Base-by-base conservation (phyloP, 2,888 invertebrate genomes). In the Marronus borbonicus region DNA sequence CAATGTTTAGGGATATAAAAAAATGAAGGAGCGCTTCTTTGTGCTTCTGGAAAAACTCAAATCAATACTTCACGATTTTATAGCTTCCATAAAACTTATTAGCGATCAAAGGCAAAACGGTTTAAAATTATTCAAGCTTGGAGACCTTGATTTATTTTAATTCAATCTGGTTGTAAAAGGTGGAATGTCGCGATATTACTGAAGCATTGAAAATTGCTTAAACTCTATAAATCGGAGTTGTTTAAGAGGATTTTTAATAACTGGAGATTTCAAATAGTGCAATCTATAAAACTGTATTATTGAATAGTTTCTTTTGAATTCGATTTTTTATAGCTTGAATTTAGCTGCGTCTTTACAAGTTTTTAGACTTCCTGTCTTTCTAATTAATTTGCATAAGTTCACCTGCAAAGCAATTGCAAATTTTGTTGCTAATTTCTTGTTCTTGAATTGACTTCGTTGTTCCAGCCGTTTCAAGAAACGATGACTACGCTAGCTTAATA, bases 201-300 rank as follows among this genome's bases (percentile, higher is more conserved):
- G 3, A 52, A 55, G n/a, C 55, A 55, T n/a, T 55, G 55, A 55
- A 55, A 55, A 55, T 55, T 55, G 55, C 12, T 55, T 55, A 55
- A 55, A 55, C n/a, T 55, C 5, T 31, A 31, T 31, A 31, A 4
- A 31, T 31, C 10, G 39, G 10, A 39, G 39, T 39, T 39, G 7
- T 39, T 39, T 39, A 39, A 39, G 4, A 39, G 39, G 44, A 44
- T 44, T 44, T 44, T 44, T 8, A 44, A 8, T 2, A 12, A 44
- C 44, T 12, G 12, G 10, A 12, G 12, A 44, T 12, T 44, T 44
- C 44, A 44, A 8, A 44, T 44, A 3, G 8, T 12, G 2, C 8
- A 44, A 36, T 36, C 8, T 44, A 44, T 8, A 12, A 8, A 44
- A 8, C 8, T 36, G 31, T 5, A 12, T 44, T 44, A 44, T 44